Conservation (phyloP, 2,888 invertebrate genomes). For the Acrobasis suavella region DNA sequence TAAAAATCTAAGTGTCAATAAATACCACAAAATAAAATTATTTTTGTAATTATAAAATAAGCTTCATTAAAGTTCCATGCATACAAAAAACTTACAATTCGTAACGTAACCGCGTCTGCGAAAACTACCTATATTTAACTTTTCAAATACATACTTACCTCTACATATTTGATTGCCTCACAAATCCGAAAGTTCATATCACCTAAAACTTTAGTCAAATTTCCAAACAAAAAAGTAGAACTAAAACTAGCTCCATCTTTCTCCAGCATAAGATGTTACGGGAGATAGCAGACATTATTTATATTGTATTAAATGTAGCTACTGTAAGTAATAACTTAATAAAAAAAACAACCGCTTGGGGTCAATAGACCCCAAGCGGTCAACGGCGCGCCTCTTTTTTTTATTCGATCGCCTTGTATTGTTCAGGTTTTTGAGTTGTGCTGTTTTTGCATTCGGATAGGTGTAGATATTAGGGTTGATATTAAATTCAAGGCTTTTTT, state of each 20-base stretch:
- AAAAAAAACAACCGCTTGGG: too few species aligned
- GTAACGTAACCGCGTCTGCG: too few species aligned
- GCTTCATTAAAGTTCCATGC: too few species aligned
- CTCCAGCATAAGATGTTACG: slow-evolving; percentile 36
- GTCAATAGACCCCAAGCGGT: slow-evolving; percentile 58
- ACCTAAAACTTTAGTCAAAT: slow-evolving; percentile 12
- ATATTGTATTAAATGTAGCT: slow-evolving; percentile 60
- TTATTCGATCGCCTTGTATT: slow-evolving; percentile 34
- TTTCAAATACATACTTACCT: too few species aligned
- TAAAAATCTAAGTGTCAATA: too few species aligned
- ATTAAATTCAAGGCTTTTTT: too few species aligned
- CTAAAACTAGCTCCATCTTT: slow-evolving; percentile 17
- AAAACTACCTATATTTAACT: too few species aligned
- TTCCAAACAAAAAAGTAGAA: slow-evolving; percentile 32
- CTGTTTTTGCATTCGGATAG: slow-evolving; percentile 28
- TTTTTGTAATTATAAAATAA: too few species aligned
- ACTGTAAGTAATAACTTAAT: slow-evolving; percentile 69
- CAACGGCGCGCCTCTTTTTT: slow-evolving; percentile 44
- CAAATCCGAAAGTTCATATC: not conserved
- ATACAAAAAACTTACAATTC: too few species aligned
- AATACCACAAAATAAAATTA: too few species aligned
- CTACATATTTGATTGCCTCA: not conserved
- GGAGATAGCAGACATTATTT: slow-evolving; percentile 54
- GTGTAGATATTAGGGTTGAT: too few species aligned
- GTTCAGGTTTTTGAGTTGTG: slow-evolving; percentile 31